These are phyloP conservation scores for Okamejei kenojei DNA, from an alignment of 2,797 vertebrate species.

Conservation along the genomic window DNA sequence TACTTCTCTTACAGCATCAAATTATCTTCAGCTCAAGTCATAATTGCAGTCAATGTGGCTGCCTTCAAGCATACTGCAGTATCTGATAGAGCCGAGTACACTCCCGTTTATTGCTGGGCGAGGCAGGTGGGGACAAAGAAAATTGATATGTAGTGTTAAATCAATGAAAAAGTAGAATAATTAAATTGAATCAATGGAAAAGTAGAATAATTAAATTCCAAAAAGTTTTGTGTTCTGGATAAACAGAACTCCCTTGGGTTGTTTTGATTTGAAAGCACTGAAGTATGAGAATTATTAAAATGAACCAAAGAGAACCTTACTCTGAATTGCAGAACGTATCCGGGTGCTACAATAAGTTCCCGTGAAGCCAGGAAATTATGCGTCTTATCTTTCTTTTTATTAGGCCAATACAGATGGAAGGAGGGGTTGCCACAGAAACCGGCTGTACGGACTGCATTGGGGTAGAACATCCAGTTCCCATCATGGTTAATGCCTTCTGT, in stretches of 20 bases:
- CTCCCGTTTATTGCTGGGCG: no score
- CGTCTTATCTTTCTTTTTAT: slow-evolving; percentile 90
- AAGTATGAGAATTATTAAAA: not conserved
- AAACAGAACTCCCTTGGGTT: no score
- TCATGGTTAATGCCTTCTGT: slow-evolving; percentile 88
- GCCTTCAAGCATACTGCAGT: not conserved
- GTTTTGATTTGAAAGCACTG: not conserved
- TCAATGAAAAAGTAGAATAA: not conserved
- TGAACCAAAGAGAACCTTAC: slow-evolving; percentile 55
- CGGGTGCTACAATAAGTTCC: slow-evolving; percentile 94
- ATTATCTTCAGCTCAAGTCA: not conserved
- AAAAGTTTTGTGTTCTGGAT: not conserved
- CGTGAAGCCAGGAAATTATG: slow-evolving; percentile 88
- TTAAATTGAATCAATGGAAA: not conserved
- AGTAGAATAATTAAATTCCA: not conserved
- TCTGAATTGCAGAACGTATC: slow-evolving; percentile 97
- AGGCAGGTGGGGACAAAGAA: not conserved
- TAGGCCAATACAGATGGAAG: slow-evolving; percentile 97
- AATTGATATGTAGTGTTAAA: not conserved
- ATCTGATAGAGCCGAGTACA: not conserved
- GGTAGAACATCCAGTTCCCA: slow-evolving; percentile 98
- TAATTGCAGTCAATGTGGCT: not conserved
- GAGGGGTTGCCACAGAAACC: slow-evolving; percentile 97
- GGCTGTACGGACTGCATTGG: slow-evolving; percentile 91
- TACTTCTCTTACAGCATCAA: not conserved